Evolutionary conservation across 2,888 invertebrate species (phyloP), one percentile per base, ranked within the genome.

Genomic region (Pemphredon lugubris): DNA sequence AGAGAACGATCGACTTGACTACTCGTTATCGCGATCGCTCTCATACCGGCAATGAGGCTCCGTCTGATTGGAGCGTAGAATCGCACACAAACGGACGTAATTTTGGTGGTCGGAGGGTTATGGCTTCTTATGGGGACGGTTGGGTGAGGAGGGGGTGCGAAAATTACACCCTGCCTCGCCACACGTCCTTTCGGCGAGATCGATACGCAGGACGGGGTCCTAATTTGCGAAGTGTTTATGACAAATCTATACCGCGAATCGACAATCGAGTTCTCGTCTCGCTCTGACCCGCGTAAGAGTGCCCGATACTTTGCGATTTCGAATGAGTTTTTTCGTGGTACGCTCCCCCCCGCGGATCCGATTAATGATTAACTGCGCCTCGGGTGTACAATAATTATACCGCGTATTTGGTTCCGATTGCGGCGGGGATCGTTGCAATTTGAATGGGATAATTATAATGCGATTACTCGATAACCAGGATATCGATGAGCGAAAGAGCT

Each of bases 51-150:
- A 51, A 63, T 21, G 55, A 63, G 63, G 65, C 67, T 69, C 74
- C 55, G 79, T 66, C 73, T 83, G 83, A 86, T 85, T 83, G 83
- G 80, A 74, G 78, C 72, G 75, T 72, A 75, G 82, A 83, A 82
- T 76, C 74, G 74, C 79, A 74, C 84, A 88, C 86, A 88, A 88
- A 82, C 83, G 85, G 84, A 85, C 83, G 81, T 86, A 85, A 87
- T 88, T 88, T 84, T 67, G 81, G 77, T 53, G 69, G 73, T 68
- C 68, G 71, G 69, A 75, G 79, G 72, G 78, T 72, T 81, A 73
- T 55, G 61, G 61, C 68, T 81, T 81, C 80, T 81, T 81, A 75
- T 55, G 65, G 73, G n/a, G n/a, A n/a, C n/a, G n/a, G n/a, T n/a
- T n/a, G n/a, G n/a, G n/a, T n/a, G n/a, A n/a, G n/a, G n/a, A n/a